phyloP scores from a whole-genome alignment of 2,888 invertebrate species.

The Pandemis cinnamomeana region DNA sequence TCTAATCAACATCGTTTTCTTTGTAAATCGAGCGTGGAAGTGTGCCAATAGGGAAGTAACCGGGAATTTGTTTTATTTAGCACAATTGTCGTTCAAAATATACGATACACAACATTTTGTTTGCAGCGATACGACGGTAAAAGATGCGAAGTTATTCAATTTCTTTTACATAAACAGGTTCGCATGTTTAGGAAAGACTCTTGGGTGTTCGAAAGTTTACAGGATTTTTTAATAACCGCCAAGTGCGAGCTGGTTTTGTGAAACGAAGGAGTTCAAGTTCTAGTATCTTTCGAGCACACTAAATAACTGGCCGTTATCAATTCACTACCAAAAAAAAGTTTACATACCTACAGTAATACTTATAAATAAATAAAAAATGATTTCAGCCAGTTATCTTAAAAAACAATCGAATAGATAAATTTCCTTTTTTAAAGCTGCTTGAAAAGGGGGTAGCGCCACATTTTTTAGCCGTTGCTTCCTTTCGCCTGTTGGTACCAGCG shows the following conservation, averaged over 20 bases:
- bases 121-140: not conserved
- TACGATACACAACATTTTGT: not conserved
- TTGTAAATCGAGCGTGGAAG: not conserved
- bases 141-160: not conserved
- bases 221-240: not conserved
- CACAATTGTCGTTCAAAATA: not conserved
- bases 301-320: no score
- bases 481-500: not conserved
- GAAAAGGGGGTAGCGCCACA: no score
- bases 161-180: not conserved
- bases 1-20: slow-evolving; percentile 11
- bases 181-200: not conserved
- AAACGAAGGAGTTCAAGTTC: not conserved
- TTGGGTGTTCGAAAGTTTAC: not conserved
- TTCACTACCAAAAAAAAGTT: no score
- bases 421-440: no score
- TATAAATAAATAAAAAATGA: no score
- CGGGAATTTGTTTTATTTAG: slow-evolving; percentile 6
- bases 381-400: no score
- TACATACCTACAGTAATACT: no score
- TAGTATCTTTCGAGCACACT: no score
- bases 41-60: slow-evolving; percentile 5
- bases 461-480: no score
- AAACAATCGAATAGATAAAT: no score
- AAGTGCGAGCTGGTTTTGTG: not conserved